These are phyloP conservation scores for Pseudeuparius sepicola DNA, from an alignment of 2,888 invertebrate species.

Conservation along the genomic window DNA sequence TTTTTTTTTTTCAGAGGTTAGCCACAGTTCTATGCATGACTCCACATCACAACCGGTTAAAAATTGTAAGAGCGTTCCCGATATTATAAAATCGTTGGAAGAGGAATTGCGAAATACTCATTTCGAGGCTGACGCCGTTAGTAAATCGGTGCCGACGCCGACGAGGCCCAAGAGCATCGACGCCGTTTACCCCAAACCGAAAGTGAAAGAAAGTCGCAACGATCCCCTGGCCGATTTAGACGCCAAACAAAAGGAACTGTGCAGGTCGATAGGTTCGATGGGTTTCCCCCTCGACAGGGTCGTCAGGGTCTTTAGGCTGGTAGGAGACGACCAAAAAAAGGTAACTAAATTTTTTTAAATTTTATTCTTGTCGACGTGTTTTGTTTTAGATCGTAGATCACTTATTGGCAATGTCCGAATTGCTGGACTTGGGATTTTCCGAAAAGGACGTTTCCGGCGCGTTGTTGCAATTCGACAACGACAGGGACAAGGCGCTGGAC, in stretches of 20 bases:
- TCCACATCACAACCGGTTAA: not conserved
- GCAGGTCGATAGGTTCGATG: conserved; percentile 71
- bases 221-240: conserved; percentile 39
- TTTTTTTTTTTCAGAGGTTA: not conserved
- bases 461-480: conserved; percentile 65
- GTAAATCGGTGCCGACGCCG: conserved; percentile 22
- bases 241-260: conserved; percentile 52
- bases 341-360: conserved; percentile 39
- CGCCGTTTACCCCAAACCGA: conserved; percentile 24
- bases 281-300: conserved; percentile 78
- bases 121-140: no score
- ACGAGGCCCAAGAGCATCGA: conserved; percentile 26
- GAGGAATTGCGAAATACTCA: conserved; percentile 46
- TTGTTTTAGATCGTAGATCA: conserved; percentile 74
- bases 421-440: conserved; percentile 74
- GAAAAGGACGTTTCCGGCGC: conserved; percentile 66
- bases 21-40: not conserved
- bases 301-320: conserved; percentile 64
- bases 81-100: conserved; percentile 65
- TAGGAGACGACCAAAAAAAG: conserved; percentile 79
- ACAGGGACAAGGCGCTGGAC: conserved; percentile 78
- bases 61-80: conserved; percentile 47
- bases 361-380: conserved; percentile 7
- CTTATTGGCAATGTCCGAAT: conserved; percentile 63
- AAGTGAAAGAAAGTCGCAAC: conserved; percentile 19